Base-by-base conservation (phyloP, 2,888 invertebrate genomes). In the Scrobipalpa atriplicella region DNA sequence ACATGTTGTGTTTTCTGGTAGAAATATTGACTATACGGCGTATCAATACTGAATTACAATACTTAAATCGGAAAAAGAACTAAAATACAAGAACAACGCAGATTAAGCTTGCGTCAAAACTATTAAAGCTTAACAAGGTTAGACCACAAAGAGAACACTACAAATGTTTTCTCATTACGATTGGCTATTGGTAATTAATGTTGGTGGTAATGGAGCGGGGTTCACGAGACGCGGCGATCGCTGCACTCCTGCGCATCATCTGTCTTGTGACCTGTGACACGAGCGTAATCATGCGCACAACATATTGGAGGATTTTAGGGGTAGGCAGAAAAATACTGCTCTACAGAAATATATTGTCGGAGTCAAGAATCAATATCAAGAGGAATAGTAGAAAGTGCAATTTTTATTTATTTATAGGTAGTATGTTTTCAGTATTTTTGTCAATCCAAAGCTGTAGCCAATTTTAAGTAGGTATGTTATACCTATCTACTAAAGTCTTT, bases 171-270 rank as follows among this genome's bases (percentile, higher is more conserved):
- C 86, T 85, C 85, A 86, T 87, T 88, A 86, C 79, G 77, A 85
- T 84, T 85, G 77, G 80, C 84, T 85, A 84, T 29, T 58, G 58
- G 82, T 88, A 87, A 91, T 90, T 89, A 89, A 87, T 87, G 86
- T 85, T 83, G 84, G 73, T 82, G 83, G 79, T 89, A 90, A 91
- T 90, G 87, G 87, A 87, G 86, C 78, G 78, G 78, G 81, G 85
- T 86, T 84, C 85, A 83, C 80, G 79, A 21, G 54, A 19, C 81
- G 84, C 78, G 83, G 83, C 3, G 38, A 58, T 36, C 38, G 58
- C 83, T 11, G 7, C 21, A 85, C 87, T 89, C 85, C 84, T 85
- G 84, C 86, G 85, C 88, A 92, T 90, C 92, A 90, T 91, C 89
- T 86, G 89, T 92, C 89, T 89, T 80, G 75, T 79, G 81, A 87